Percentiles rank a stretch among this genome's conserved stretches.
These are phyloP conservation scores for Lithobius niger DNA, from an alignment of 1,140 invertebrate genomes.

Conservation along the genomic window DNA sequence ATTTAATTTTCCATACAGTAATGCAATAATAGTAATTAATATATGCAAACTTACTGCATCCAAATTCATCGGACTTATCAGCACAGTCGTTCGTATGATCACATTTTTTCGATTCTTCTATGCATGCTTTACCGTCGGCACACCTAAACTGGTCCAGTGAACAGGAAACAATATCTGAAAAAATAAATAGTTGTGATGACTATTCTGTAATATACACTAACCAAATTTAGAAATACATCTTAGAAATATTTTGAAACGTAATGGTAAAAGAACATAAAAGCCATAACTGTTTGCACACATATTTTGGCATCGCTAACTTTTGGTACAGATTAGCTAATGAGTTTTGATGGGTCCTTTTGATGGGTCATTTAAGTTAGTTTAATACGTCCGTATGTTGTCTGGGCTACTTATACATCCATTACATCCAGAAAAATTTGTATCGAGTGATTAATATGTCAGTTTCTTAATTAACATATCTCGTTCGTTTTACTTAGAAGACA, in stretches of 20 bases:
- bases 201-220: too few relatives aligned
- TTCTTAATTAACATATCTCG: too few relatives aligned
- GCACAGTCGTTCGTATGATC: constrained; percentile 79
- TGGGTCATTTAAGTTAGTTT: too few relatives aligned
- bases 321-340: not conserved
- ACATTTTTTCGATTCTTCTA: constrained; percentile 64
- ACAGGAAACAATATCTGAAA: constrained; percentile 36
- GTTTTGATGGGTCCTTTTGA: too few relatives aligned
- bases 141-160: constrained; percentile 80
- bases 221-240: too few relatives aligned
- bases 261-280: not conserved
- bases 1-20: not conserved
- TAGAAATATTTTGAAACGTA: not conserved
- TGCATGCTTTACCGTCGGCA: constrained; percentile 63
- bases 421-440: too few relatives aligned
- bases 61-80: constrained; percentile 76
- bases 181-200: too few relatives aligned
- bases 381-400: too few relatives aligned
- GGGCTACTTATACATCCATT: too few relatives aligned
- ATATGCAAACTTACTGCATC: constrained; percentile 58
- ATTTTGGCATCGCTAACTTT: not conserved
- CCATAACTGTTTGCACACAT: not conserved
- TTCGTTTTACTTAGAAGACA: too few relatives aligned
- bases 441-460: too few relatives aligned
- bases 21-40: too few relatives aligned